Percentiles rank a stretch among this genome's conserved stretches.
Conservation (phyloP, 2,888 invertebrate genomes). For the Dryadula phaetusa region DNA sequence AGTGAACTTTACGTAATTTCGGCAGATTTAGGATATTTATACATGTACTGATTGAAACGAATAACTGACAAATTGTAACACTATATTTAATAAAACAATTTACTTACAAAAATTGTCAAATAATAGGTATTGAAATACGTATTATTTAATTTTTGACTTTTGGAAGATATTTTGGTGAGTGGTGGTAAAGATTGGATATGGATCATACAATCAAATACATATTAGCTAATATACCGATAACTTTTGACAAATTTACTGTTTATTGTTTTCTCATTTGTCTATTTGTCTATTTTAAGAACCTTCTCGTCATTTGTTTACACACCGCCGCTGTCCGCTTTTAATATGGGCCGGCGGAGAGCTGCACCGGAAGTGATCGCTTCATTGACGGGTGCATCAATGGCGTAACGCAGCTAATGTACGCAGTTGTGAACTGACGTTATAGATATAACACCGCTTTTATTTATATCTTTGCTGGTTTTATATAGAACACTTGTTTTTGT, state of each 20-base stretch:
- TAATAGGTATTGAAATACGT: too few species aligned
- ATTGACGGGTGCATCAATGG: constrained; percentile 51
- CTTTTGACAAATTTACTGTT: background rate
- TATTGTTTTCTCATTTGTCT: too few species aligned
- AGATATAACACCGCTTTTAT: constrained; percentile 16
- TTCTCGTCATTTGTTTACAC: constrained; percentile 1
- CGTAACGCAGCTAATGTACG: constrained; percentile 28
- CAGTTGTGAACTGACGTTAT: constrained; percentile 24
- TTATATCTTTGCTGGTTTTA: background rate
- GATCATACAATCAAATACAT: too few species aligned
- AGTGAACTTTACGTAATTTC: background rate
- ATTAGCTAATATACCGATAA: too few species aligned
- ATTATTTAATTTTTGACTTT: too few species aligned
- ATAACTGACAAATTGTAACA: too few species aligned
- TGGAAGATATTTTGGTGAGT: too few species aligned
- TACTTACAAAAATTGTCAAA: too few species aligned
- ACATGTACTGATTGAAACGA: too few species aligned
- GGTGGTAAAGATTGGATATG: too few species aligned
- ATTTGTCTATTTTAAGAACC: constrained; percentile 2
- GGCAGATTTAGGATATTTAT: background rate
- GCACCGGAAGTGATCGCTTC: constrained; percentile 48
- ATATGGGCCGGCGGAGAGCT: constrained; percentile 29
- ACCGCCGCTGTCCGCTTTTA: background rate
- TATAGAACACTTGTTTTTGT: background rate
- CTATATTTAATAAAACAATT: too few species aligned